Evolutionary conservation across 2,888 invertebrate species (phyloP), one percentile per base, ranked within the genome.

Genomic region (Drosophila fungiperda): DNA sequence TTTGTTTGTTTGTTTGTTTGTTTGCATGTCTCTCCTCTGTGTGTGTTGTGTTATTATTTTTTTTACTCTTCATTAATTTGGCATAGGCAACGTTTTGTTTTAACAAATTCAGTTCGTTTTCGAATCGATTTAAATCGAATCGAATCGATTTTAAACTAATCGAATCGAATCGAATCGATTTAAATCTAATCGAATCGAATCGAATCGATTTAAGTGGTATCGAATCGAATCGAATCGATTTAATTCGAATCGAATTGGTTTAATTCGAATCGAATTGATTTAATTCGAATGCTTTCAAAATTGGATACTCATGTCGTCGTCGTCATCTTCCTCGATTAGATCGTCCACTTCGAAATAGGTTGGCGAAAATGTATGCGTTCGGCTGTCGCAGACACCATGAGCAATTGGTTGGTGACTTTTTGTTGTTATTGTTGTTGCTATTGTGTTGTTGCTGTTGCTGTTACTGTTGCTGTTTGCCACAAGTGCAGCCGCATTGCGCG

Each of bases 321-420:
- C 87, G 17, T 82, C 87, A 32, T 92, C 91, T 50, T 91, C 91
- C 73, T 90, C 91, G 48, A 92, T 92, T 53, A 92, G 73, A 76
- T 92, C 91, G 26, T 92, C 89, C 35, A 91, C 89, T 75, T 83
- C 78, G 32, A 89, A 91, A 45, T 90, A 88, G 36, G 76, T 67
- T 29, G 78, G 82, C 35, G 82, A 76, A 50, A 59, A 83, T 15
- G 65, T 60, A 5, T 64, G 50, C 20, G 20, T 45, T 5, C 50
- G 48, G 32, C 58, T 73, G 8, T 38, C n/a, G 53, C 35, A 61
- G 17, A 55, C 23, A 5, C 3, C 67, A 20, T 11, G 26, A 12
- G 7, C 26, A 7, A 26, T 12, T n/a, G 4, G 23, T 33, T 23
- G 35, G 35, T 26, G 26, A 26, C 20, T 7, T 33, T 15, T 8